Base-by-base conservation (phyloP, 2,888 invertebrate genomes). In the Microchrysa polita region DNA sequence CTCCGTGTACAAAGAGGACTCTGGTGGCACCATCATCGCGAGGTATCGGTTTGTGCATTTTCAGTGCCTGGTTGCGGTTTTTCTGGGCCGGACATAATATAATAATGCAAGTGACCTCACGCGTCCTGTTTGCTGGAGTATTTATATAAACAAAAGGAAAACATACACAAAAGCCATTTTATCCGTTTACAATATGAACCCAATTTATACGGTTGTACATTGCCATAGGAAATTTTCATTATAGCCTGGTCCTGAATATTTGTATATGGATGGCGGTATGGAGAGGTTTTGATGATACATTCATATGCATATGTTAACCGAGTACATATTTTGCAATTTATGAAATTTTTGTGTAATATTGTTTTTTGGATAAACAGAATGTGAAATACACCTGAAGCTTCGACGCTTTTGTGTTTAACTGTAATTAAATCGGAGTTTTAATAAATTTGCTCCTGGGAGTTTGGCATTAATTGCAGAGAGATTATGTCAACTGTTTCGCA, bases 401-500 rank as follows among this genome's bases (percentile, higher is more conserved):
- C 40, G 27, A 34, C 7, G 40, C 23, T 69, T n/a, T 57, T 14
- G 1, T 60, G 22, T 65, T 48, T 16, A 48, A 65, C 20, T 40
- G 69, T 69, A 69, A 55, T 69, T 69, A 69, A 69, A 69, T 69
- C 69, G 69, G 48, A 57, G 57, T 55, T 69, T 69, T 67, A 22
- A 69, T 55, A 55, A 55, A 55, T 69, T 55, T 34, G 18, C 69
- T 34, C n/a, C 16, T 55, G 69, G 69, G 69, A 69, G 42, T 69
- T 20, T 20, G 2, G 27, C 7, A 34, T 34, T 34, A 5, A 34
- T 2, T 34, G 27, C 27, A 2, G 7, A 7, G 7, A 7, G 2
- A 34, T 34, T 34, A 34, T 34, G 7, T 34, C 27, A 34, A 2
- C 27, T 34, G 27, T 34, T 34, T 34, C 27, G n/a, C n/a, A n/a